A percentile compares a stretch with the other conserved stretches of the same genome.
These are phyloP conservation scores for Exocentrus adspersus DNA, from an alignment of 2,888 invertebrate species.

Conservation along the genomic window DNA sequence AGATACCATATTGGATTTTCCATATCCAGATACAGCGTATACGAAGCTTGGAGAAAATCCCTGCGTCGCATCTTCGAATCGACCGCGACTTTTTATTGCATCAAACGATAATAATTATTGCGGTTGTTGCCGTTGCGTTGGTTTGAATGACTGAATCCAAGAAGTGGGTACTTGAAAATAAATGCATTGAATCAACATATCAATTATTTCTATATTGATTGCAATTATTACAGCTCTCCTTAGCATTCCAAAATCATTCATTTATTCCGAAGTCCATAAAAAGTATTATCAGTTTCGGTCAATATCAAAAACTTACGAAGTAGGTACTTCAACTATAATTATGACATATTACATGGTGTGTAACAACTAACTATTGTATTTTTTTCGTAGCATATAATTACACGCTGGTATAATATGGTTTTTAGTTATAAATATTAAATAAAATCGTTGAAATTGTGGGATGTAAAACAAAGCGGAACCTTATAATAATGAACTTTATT, in stretches of 20 bases:
- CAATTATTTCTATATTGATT: too few species aligned
- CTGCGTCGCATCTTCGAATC: too few species aligned
- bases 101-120: too few species aligned
- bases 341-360: conserved; percentile 25
- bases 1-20: too few species aligned
- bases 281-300: conserved; percentile 26
- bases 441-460: conserved; percentile 29
- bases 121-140: too few species aligned
- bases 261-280: conserved; percentile 32
- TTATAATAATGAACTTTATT: conserved; percentile 14
- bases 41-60: too few species aligned
- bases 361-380: conserved; percentile 25
- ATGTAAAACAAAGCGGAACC: conserved; percentile 23
- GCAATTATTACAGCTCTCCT: conserved; percentile 30
- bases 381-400: conserved; percentile 28
- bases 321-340: conserved; percentile 24
- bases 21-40: too few species aligned
- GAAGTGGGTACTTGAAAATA: too few species aligned
- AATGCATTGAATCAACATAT: too few species aligned
- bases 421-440: conserved; percentile 27
- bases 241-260: conserved; percentile 34
- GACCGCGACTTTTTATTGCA: too few species aligned
- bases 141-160: too few species aligned
- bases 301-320: conserved; percentile 30
- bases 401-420: conserved; percentile 20